phyloP scores from a whole-genome alignment of 2,888 invertebrate species.

The Sphecodes monilicornis region DNA sequence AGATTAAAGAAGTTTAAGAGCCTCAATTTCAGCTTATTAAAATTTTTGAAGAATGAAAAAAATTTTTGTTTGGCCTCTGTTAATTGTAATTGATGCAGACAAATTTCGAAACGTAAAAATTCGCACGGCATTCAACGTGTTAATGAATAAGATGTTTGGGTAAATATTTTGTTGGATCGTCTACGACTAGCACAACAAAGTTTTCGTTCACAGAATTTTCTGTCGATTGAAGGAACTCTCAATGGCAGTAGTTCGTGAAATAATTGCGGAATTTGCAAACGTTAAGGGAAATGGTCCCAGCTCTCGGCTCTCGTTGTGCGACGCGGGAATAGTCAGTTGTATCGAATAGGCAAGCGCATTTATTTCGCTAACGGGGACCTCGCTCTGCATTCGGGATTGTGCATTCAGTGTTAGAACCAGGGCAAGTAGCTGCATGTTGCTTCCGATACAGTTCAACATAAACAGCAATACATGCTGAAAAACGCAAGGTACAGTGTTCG shows the following conservation, averaged over 20 bases:
- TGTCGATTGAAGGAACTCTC: neutral
- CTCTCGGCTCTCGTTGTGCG: neutral
- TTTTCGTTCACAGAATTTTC: neutral
- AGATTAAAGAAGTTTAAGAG: too few relatives aligned
- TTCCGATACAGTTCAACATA: conserved; percentile 37
- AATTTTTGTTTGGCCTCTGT: too few relatives aligned
- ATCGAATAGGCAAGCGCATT: conserved; percentile 11
- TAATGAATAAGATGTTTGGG: neutral
- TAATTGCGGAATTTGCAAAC: conserved; percentile 8
- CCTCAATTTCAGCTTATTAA: too few relatives aligned
- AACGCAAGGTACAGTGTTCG: neutral
- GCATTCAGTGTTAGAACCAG: conserved; percentile 53
- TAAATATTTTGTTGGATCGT: neutral
- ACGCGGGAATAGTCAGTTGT: neutral
- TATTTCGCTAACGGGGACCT: conserved; percentile 46
- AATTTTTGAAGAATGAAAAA: too few relatives aligned
- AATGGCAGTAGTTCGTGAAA: neutral
- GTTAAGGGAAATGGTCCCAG: neutral
- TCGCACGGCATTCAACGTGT: neutral
- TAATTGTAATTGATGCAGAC: too few relatives aligned
- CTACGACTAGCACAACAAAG: neutral
- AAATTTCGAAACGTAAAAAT: neutral
- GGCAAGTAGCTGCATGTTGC: conserved; percentile 33
- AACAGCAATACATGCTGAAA: conserved; percentile 4
- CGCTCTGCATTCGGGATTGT: conserved; percentile 22